Evolutionary conservation across 2,113 vertebrate species (phyloP), one percentile per base, ranked within the genome.

Genomic region (Siniperca chuatsi): DNA sequence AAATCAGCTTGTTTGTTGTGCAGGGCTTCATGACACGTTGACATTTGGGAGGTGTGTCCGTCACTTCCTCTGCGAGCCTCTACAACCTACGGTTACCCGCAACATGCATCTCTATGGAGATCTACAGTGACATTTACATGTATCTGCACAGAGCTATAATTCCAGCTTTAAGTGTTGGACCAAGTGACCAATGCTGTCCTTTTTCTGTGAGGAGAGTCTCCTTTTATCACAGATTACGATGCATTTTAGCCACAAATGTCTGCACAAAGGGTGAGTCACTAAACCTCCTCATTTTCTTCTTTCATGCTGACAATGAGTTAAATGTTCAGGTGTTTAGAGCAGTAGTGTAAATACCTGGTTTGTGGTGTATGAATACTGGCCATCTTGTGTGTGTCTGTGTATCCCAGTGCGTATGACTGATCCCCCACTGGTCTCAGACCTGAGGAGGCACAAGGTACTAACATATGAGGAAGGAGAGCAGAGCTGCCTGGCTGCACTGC

Each of bases 381-480:
- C 82, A 84, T 92, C 89, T 85, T 93, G 90, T 90, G 75, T 85
- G 73, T 85, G 85, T 90, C 87, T 87, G 83, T 90, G 70, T 85
- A n/a, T 90, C 86, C 89, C 74, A 55, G 71, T 87, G 78, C 58
- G n/a, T 83, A 37, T 79, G 89, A 78, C 85, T 92, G 91, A 84
- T 85, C 75, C 75, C 70, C 79, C 69, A 81, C 83, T 80, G 90
- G 67, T 75, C 82, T 90, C 89, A 93, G 69, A 93, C 89, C 95
- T 94, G 88, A 83, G 78, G 81, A 90, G 81, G 87, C 64, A 93
- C 85, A 94, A 84, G 69, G 79, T 37, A 15, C 85, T 86, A 8
- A 66, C 33, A 78, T 20, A 69, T 87, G 62, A 93, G 82, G 42
- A 57, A 20, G 37, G 23, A 29, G 11, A 52, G 33, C 37, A 80